Evolutionary conservation across 2,113 vertebrate genomes (phyloP), one percentile per base, ranked within the genome.

Genomic region (Gracilinanus agilis): DNA sequence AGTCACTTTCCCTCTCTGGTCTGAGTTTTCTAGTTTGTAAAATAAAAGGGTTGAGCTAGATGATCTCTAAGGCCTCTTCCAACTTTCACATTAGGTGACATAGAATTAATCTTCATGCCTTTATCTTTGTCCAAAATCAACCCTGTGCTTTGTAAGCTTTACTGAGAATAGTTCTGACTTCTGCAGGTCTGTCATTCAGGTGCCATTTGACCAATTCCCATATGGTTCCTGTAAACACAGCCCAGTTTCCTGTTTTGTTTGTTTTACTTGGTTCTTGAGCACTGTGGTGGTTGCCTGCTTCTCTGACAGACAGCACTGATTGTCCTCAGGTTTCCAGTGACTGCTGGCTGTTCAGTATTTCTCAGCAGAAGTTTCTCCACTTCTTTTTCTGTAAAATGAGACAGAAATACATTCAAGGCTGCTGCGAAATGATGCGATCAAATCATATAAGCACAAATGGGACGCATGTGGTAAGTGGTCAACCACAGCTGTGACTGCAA

Each of bases 401-500:
- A 83, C 67, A 83, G 67, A 83, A 83, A 83, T 83, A 83, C 19
- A 83, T 83, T 40, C 19, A 8, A 83, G 25, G 24, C 89, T 90
- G 44, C 24, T 90, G 49, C 25, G 10, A 90, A 90, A 90, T 29
- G 27, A 53, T 53, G 44, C 40, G 89, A 90, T 90, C 89, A 53
- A 90, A 90, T 90, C 49, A 90, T 83, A 83, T 90, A 90, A 90
- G 49, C 49, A 53, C 89, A 90, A 90, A 90, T 49, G 89, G 27
- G 27, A 53, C 40, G 44, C 44, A 29, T 44, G 44, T 44, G 89
- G 44, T 49, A 90, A 90, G 89, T 90, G 89, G 89, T 90, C 89
- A 90, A 90, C 89, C 89, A 90, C 89, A 90, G 89, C 89, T 90
- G 89, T 53, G 89, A 90, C 89, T 40, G n/a, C 44, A 90, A 90